These are phyloP conservation scores for Porites evermanni DNA, from an alignment of 92 coral and sea anemone genomes.

Conservation along the genomic window DNA sequence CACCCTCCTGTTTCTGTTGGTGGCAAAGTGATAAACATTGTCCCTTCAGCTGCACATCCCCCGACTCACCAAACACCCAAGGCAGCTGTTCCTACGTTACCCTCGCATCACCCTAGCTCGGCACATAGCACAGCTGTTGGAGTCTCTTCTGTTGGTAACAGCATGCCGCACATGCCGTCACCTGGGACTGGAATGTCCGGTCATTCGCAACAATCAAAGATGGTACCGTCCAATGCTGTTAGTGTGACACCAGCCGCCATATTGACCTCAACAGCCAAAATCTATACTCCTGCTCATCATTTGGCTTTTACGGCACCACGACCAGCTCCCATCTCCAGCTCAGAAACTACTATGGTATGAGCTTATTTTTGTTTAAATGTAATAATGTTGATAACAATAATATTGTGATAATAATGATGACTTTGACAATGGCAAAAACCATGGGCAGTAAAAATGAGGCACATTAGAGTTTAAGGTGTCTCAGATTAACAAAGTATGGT, in stretches of 20 bases:
- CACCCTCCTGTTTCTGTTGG: constrained; percentile 60
- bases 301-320: constrained; percentile 53
- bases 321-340: constrained; percentile 51
- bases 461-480: too few relatives aligned
- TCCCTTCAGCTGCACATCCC: constrained; percentile 50
- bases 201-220: constrained; percentile 56
- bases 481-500: too few relatives aligned
- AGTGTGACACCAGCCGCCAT: constrained; percentile 60
- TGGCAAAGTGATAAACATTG: constrained; percentile 54
- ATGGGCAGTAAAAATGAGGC: too few relatives aligned
- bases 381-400: background rate
- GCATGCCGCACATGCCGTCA: constrained; percentile 55
- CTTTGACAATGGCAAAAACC: too few relatives aligned
- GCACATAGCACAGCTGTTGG: constrained; percentile 37
- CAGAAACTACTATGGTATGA: constrained; percentile 52
- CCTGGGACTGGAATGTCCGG: constrained; percentile 24
- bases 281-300: constrained; percentile 54
- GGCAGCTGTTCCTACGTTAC: constrained; percentile 43
- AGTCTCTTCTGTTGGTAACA: constrained; percentile 37
- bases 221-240: constrained; percentile 43
- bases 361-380: background rate
- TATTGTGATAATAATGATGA: too few relatives aligned
- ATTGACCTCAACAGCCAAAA: constrained; percentile 45
- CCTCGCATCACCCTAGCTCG: constrained; percentile 56
- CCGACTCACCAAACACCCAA: constrained; percentile 60